Percentiles rank a stretch among this genome's conserved stretches.
These are phyloP conservation scores for Drosophila mulleri DNA, from an alignment of 2,888 invertebrate genomes.

Conservation along the genomic window DNA sequence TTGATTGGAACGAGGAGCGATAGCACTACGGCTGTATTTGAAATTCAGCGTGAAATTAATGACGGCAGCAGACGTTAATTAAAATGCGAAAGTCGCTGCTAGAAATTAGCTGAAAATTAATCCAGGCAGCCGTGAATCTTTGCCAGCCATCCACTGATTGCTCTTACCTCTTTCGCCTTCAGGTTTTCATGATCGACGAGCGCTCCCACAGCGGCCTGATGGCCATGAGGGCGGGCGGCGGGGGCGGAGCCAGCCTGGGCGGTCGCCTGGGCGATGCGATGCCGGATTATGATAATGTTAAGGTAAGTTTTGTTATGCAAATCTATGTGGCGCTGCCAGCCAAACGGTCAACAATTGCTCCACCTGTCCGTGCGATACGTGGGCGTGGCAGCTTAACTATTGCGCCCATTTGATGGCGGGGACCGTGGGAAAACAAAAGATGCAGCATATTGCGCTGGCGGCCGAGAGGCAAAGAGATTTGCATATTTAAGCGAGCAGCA, in stretches of 20 bases:
- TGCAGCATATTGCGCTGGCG: constrained; percentile 61
- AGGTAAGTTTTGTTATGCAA: constrained; percentile 85
- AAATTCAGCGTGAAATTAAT: constrained; percentile 41
- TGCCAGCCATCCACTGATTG: background rate
- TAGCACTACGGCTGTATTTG: constrained; percentile 47
- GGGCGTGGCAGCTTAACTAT: constrained; percentile 54
- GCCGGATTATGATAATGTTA: constrained; percentile 90
- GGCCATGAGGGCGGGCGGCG: constrained; percentile 86
- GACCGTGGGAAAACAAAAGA: constrained; percentile 74
- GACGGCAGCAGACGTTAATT: constrained; percentile 37
- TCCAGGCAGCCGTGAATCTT: background rate
- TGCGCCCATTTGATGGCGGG: constrained; percentile 46
- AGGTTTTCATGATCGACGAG: constrained; percentile 86
- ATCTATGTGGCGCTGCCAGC: constrained; percentile 42
- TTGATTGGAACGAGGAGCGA: constrained; percentile 22
- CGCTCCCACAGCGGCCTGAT: constrained; percentile 87
- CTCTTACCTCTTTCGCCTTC: constrained; percentile 14
- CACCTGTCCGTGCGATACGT: constrained; percentile 1
- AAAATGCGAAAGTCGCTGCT: constrained; percentile 37
- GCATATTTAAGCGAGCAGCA: constrained; percentile 64
- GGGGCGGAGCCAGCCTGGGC: constrained; percentile 84
- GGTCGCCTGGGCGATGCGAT: constrained; percentile 86
- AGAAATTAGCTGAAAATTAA: constrained; percentile 33
- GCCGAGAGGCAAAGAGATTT: constrained; percentile 60
- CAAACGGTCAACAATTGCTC: constrained; percentile 53